Percentiles rank a stretch among this genome's conserved stretches.
Evolutionary conservation across 1,140 invertebrate genomes (phyloP).

Genomic region (Nasonia giraulti): DNA sequence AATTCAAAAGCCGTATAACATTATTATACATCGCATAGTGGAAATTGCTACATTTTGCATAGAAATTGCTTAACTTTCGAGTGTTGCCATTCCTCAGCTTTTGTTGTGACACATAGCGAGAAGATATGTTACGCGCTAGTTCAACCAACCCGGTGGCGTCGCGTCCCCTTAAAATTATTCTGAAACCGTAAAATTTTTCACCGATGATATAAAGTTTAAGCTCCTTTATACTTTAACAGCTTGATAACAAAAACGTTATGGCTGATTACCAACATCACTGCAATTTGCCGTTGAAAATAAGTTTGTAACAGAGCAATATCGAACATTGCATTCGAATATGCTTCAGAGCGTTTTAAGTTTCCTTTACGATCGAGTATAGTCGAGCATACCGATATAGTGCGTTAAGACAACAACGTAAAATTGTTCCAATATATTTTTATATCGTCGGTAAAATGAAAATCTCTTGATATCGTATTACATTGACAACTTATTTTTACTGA

Average conservation of each 20-base stretch:
- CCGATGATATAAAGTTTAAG: neutral
- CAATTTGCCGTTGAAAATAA: neutral
- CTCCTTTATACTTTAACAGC: no score
- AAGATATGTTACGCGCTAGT: neutral
- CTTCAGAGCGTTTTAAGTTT: neutral
- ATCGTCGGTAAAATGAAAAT: no score
- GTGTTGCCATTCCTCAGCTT: neutral
- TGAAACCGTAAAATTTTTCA: neutral
- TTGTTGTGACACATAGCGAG: neutral
- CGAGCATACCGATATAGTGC: neutral
- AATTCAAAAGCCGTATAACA: no score
- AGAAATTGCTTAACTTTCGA: slow-evolving; percentile 18
- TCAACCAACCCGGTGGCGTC: neutral
- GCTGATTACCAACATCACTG: neutral
- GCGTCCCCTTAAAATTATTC: neutral
- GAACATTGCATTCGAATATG: neutral
- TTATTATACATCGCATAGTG: neutral
- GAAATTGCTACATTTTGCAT: neutral
- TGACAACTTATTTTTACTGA: no score
- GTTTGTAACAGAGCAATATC: neutral
- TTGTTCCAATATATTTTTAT: neutral
- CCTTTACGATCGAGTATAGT: neutral
- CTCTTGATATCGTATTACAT: no score
- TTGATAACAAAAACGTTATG: neutral
- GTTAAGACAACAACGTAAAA: neutral